A percentile compares a stretch with the other conserved stretches of the same genome.
These are phyloP conservation scores for Brachionus sp. DNA, from an alignment of 1,140 invertebrate species.

Conservation along the genomic window DNA sequence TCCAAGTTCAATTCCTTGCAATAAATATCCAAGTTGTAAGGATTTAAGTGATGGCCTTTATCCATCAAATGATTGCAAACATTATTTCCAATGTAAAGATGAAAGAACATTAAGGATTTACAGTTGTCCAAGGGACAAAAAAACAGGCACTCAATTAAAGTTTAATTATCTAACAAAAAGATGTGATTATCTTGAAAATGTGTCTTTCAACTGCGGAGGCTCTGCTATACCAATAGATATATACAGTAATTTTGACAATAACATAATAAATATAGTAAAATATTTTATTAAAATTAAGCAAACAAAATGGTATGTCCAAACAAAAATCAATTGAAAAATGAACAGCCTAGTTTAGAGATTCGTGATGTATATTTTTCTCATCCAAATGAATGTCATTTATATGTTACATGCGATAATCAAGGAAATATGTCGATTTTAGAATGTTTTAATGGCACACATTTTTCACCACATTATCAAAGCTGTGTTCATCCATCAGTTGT, in stretches of 20 bases:
- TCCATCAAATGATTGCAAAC: conserved; percentile 24
- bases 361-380: conserved; percentile 40
- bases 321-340: neutral
- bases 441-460: conserved; percentile 32
- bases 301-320: conserved; percentile 17
- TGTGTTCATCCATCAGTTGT: conserved; percentile 44
- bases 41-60: conserved; percentile 35
- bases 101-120: conserved; percentile 38
- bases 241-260: neutral
- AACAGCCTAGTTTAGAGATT: conserved; percentile 6
- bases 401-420: neutral
- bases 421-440: conserved; percentile 30
- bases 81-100: conserved; percentile 31
- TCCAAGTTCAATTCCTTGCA: conserved; percentile 8
- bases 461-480: conserved; percentile 43
- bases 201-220: conserved; percentile 30
- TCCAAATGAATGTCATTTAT: conserved; percentile 35
- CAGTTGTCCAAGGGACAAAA: conserved; percentile 31
- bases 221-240: conserved; percentile 37
- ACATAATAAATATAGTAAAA: neutral
- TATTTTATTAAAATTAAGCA: neutral
- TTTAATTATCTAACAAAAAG: conserved; percentile 16
- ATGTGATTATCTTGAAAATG: conserved; percentile 34
- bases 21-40: conserved; percentile 40
- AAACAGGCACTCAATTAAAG: conserved; percentile 20